phyloP scores from a whole-genome alignment of 1,140 invertebrate genomes.

The Pectinophora gossypiella region DNA sequence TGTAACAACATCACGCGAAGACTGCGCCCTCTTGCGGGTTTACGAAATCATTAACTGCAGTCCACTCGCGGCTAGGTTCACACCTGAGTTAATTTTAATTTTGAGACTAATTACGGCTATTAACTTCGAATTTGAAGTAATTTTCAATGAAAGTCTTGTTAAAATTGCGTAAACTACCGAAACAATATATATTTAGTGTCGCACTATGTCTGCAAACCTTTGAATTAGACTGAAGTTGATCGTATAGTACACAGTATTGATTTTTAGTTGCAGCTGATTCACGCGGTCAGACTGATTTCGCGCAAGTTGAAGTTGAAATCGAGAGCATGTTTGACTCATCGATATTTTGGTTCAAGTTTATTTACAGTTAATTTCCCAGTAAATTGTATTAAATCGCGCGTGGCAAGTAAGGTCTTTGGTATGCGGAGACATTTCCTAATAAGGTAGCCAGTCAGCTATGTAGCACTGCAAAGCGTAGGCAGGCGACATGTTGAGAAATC shows the following conservation, averaged over 20 bases:
- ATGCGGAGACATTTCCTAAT: background rate
- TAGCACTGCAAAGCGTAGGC: no score
- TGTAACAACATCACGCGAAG: slow-evolving; percentile 72
- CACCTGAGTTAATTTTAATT: slow-evolving; percentile 48
- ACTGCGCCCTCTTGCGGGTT: slow-evolving; percentile 65
- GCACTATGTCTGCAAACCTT: background rate
- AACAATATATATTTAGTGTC: background rate
- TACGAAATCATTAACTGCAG: slow-evolving; percentile 25
- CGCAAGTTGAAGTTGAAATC: slow-evolving; percentile 33
- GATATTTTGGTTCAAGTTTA: slow-evolving; percentile 40
- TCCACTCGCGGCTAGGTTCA: slow-evolving; percentile 57
- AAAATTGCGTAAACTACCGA: background rate
- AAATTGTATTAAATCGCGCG: slow-evolving; percentile 7
- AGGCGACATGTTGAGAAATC: no score
- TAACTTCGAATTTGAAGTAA: background rate
- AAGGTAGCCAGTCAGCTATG: background rate
- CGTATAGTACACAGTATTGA: slow-evolving; percentile 46
- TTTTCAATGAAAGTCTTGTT: background rate
- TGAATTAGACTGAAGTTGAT: background rate
- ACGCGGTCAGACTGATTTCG: slow-evolving; percentile 34
- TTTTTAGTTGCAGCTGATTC: slow-evolving; percentile 61
- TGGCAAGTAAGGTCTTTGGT: background rate
- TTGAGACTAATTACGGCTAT: slow-evolving; percentile 20
- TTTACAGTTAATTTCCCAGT: slow-evolving; percentile 19
- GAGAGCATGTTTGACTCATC: slow-evolving; percentile 45